Evolutionary conservation across 2,888 invertebrate genomes (phyloP).

Genomic region (Eupithecia tripunctaria): DNA sequence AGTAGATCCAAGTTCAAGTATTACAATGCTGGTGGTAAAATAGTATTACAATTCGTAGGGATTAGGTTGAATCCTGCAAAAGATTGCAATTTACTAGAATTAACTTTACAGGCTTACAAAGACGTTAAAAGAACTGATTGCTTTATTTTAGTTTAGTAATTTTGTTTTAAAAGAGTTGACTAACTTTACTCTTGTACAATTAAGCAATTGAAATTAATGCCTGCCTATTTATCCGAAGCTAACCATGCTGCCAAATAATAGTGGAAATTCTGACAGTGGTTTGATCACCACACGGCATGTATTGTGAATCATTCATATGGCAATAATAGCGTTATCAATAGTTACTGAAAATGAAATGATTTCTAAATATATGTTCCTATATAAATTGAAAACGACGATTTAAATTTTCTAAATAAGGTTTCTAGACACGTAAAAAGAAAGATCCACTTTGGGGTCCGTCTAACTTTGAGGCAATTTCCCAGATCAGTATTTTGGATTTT

Average conservation of each 20-base stretch:
- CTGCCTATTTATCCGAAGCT: background rate
- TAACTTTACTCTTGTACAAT: background rate
- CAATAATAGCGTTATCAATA: constrained; percentile 22
- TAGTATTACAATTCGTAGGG: background rate
- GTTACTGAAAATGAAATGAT: constrained; percentile 16
- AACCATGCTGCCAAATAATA: constrained; percentile 13
- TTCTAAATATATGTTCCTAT: background rate
- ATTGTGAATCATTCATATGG: constrained; percentile 29
- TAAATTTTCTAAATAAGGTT: background rate
- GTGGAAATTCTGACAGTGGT: constrained; percentile 39
- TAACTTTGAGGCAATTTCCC: background rate
- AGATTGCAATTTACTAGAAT: background rate
- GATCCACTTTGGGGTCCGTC: too few species aligned
- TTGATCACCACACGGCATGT: constrained; percentile 29
- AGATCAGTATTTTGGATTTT: constrained; percentile 7
- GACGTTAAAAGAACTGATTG: background rate
- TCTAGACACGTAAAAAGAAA: background rate
- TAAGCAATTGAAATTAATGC: background rate
- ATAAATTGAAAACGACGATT: constrained; percentile 5
- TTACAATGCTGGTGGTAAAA: too few species aligned
- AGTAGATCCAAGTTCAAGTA: background rate
- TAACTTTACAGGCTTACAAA: background rate
- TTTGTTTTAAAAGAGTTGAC: background rate
- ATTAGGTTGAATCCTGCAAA: background rate
- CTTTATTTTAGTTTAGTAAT: background rate